Evolutionary conservation across 2,888 invertebrate genomes (phyloP).

Genomic region (Notocelia uddmanniana): DNA sequence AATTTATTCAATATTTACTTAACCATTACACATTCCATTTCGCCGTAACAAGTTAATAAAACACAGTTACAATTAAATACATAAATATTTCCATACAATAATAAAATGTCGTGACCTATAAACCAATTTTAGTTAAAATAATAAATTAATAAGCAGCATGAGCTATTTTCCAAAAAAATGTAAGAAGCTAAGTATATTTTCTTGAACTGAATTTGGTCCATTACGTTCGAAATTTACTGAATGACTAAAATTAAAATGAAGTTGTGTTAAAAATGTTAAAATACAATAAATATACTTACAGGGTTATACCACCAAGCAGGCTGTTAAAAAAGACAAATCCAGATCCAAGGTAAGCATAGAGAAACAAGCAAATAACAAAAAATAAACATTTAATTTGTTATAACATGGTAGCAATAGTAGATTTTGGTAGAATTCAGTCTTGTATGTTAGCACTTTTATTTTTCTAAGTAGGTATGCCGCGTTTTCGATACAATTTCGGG

Average conservation of each 20-base stretch:
- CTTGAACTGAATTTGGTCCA: background rate
- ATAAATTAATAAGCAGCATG: background rate
- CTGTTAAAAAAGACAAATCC: conserved; percentile 79
- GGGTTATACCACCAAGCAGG: conserved; percentile 97
- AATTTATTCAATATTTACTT: background rate
- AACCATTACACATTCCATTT: conserved; percentile 1
- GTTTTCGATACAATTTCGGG: background rate
- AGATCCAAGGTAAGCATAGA: conserved; percentile 69
- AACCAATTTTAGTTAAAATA: background rate
- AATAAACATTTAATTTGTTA: conserved; percentile 40
- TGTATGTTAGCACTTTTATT: conserved; percentile 19
- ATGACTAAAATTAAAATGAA: background rate
- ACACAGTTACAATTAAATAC: background rate
- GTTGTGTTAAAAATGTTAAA: background rate
- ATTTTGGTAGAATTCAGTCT: conserved; percentile 46
- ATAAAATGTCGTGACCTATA: background rate
- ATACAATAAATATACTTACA: conserved; percentile 91
- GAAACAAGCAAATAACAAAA: conserved; percentile 53
- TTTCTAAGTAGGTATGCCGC: background rate
- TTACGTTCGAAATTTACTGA: too few relatives aligned
- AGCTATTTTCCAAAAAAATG: background rate
- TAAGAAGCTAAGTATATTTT: too few relatives aligned
- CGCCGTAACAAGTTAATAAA: background rate
- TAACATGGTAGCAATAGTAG: conserved; percentile 40
- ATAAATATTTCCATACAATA: background rate